These are phyloP conservation scores for Thaleichthys pacificus DNA, from an alignment of 2,797 vertebrate species.

Conservation along the genomic window DNA sequence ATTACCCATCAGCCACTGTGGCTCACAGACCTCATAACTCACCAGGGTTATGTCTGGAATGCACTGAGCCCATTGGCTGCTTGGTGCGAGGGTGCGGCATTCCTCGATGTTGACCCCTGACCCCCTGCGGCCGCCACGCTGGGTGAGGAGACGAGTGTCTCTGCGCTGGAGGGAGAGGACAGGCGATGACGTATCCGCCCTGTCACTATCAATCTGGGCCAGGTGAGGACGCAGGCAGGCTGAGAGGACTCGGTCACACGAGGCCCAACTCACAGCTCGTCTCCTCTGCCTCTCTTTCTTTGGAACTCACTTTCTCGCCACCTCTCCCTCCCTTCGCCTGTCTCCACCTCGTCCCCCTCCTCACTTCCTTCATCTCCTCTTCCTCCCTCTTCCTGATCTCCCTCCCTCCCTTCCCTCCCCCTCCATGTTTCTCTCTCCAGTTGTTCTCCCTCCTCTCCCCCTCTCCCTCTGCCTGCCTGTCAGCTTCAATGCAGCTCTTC, in stretches of 20 bases:
- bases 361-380: neutral
- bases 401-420: neutral
- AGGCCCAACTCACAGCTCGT: neutral
- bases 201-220: slow-evolving; percentile 7
- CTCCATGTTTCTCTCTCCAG: neutral
- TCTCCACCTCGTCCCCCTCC: neutral
- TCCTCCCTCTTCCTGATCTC: neutral
- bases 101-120: slow-evolving; percentile 59
- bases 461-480: slow-evolving; percentile 22
- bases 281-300: neutral
- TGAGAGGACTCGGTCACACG: neutral
- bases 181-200: neutral
- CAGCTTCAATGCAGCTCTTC: slow-evolving; percentile 19
- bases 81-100: slow-evolving; percentile 51
- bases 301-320: neutral
- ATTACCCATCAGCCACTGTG: slow-evolving; percentile 47
- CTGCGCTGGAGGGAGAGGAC: neutral
- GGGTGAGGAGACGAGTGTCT: neutral
- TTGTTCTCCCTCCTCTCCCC: neutral
- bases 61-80: slow-evolving; percentile 60
- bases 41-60: slow-evolving; percentile 26
- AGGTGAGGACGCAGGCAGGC: neutral
- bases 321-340: neutral
- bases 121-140: slow-evolving; percentile 7
- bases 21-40: slow-evolving; percentile 42